Evolutionary conservation across 2,113 vertebrate species (phyloP).

Genomic region (Acanthisitta chloris): DNA sequence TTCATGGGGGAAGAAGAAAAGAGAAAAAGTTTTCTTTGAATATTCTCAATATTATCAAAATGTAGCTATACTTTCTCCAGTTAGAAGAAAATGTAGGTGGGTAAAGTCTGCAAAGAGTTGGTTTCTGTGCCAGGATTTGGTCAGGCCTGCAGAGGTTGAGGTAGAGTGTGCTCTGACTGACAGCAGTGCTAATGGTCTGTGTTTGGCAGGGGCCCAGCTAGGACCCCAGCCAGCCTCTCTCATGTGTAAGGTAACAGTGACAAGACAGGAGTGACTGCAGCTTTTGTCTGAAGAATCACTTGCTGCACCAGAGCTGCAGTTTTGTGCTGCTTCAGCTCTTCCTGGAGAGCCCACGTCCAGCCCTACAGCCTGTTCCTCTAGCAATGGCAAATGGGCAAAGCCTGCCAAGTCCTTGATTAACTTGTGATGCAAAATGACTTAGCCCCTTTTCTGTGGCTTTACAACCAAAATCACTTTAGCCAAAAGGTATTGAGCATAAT

Average conservation of each 20-base stretch:
- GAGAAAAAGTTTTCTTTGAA: background rate
- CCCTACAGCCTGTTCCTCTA: background rate
- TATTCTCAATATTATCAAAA: background rate
- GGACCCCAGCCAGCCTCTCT: background rate
- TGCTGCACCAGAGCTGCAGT: background rate
- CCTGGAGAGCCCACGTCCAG: background rate
- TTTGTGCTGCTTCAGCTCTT: background rate
- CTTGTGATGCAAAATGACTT: background rate
- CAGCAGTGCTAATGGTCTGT: background rate
- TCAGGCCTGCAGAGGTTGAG: background rate
- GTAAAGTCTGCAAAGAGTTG: background rate
- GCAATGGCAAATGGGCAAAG: background rate
- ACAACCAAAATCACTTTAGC: background rate
- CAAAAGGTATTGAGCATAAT: background rate
- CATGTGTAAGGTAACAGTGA: background rate
- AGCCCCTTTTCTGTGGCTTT: background rate
- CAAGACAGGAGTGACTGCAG: background rate
- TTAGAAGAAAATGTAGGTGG: background rate
- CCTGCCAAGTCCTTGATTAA: background rate
- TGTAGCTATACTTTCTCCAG: background rate
- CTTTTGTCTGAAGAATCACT: background rate
- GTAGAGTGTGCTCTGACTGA: background rate
- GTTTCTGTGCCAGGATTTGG: background rate
- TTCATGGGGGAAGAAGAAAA: background rate
- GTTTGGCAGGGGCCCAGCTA: background rate